These are phyloP conservation scores for Natrix natrix DNA, from an alignment of 2,797 vertebrate species.

Conservation along the genomic window DNA sequence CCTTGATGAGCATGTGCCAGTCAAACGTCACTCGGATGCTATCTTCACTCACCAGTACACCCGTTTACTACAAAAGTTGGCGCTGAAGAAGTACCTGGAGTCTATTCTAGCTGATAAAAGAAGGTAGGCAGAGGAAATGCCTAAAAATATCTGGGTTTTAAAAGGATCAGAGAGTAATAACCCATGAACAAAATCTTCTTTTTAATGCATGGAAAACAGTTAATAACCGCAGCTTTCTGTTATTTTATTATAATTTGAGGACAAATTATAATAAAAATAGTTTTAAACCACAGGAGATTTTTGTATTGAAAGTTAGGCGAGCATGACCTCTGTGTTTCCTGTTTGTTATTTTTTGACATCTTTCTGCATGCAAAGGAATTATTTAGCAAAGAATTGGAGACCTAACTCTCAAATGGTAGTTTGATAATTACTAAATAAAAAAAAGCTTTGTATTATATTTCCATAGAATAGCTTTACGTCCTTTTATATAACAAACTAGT, in stretches of 20 bases:
- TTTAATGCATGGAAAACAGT: constrained; percentile 18
- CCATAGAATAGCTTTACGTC: background rate
- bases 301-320: constrained; percentile 8
- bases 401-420: background rate
- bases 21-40: constrained; percentile 93
- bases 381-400: constrained; percentile 2
- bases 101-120: constrained; percentile 91
- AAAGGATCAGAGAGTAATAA: constrained; percentile 9
- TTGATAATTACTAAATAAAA: constrained; percentile 1
- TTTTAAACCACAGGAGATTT: constrained; percentile 29
- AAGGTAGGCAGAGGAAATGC: constrained; percentile 74
- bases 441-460: background rate
- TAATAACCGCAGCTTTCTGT: background rate
- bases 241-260: background rate
- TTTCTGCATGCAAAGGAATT: constrained; percentile 11
- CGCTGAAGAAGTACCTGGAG: constrained; percentile 94
- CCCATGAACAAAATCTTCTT: constrained; percentile 8
- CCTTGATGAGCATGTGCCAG: constrained; percentile 78
- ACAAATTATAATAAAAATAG: constrained; percentile 35
- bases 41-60: constrained; percentile 97
- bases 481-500: constrained; percentile 2
- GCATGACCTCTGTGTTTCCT: background rate
- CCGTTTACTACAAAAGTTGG: constrained; percentile 90
- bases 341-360: background rate
- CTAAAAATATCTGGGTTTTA: background rate